These are phyloP conservation scores for Cichlasoma orientale DNA, from an alignment of 2,797 vertebrate species.

Conservation along the genomic window DNA sequence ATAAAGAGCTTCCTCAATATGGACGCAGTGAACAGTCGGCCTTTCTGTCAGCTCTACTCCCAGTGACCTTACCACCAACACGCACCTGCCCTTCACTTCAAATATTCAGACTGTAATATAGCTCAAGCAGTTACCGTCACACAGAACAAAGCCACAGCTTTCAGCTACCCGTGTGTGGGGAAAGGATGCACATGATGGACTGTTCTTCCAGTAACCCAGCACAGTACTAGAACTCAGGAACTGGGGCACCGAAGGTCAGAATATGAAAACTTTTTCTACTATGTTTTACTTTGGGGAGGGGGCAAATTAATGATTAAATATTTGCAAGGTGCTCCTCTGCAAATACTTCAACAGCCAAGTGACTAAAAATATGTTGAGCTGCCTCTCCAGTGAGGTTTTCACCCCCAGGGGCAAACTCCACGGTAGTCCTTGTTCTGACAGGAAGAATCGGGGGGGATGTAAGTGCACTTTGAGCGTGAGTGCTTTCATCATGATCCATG, in stretches of 20 bases:
- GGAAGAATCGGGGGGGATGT: background rate
- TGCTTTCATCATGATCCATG: background rate
- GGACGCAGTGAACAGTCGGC: conserved; percentile 73
- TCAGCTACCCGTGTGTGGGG: background rate
- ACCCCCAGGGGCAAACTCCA: background rate
- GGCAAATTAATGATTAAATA: background rate
- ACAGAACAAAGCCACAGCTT: background rate
- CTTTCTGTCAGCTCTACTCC: conserved; percentile 62
- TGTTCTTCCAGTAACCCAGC: background rate
- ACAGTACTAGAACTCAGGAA: background rate
- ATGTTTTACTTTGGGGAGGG: background rate
- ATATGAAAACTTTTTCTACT: background rate
- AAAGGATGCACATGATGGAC: background rate
- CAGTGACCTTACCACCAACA: conserved; percentile 64
- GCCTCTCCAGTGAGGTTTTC: background rate
- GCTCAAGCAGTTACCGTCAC: background rate
- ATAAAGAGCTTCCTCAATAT: conserved; percentile 70
- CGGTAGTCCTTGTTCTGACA: fast-evolving
- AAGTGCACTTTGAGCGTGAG: background rate
- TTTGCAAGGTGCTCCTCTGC: background rate
- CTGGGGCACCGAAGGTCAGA: background rate
- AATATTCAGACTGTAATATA: conserved; percentile 43
- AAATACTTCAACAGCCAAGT: background rate
- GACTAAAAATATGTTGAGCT: background rate
- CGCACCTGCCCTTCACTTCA: conserved; percentile 63